A percentile compares a stretch with the other conserved stretches of the same genome.
These are phyloP conservation scores for Cydia amplana DNA, from an alignment of 1,140 invertebrate genomes.

Conservation along the genomic window DNA sequence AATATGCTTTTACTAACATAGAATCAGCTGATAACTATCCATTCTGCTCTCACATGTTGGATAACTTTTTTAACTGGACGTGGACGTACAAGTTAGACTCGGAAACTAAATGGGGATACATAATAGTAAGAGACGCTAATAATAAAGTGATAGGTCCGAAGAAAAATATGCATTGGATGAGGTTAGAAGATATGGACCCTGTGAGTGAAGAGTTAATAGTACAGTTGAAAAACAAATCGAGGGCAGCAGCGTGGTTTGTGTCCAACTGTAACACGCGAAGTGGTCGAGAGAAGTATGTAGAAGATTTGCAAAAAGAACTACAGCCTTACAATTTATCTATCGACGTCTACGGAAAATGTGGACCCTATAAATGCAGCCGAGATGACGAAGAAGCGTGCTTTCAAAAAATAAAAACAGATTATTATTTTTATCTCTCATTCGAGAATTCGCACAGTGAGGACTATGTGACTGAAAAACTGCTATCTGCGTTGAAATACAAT, in stretches of 20 bases:
- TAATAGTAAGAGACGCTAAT: conserved; percentile 55
- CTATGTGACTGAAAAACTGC: conserved; percentile 85
- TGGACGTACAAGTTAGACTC: conserved; percentile 84
- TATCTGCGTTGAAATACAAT: conserved; percentile 71
- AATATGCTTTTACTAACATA: conserved; percentile 64
- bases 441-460: conserved; percentile 84
- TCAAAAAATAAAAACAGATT: conserved; percentile 73
- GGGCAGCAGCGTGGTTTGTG: conserved; percentile 83
- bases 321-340: conserved; percentile 66
- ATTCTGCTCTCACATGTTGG: conserved; percentile 59
- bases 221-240: conserved; percentile 71
- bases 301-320: conserved; percentile 80
- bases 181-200: conserved; percentile 63
- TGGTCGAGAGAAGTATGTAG: conserved; percentile 80
- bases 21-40: conserved; percentile 70
- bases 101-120: conserved; percentile 81
- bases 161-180: conserved; percentile 59
- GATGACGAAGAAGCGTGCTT: conserved; percentile 65
- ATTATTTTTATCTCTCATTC: conserved; percentile 87
- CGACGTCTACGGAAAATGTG: conserved; percentile 86
- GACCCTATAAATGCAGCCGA: conserved; percentile 59
- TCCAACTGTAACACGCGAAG: conserved; percentile 83
- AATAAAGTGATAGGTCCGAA: conserved; percentile 63
- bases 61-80: conserved; percentile 82
- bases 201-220: conserved; percentile 54